Conservation (phyloP, 1,140 invertebrate species). For the fruit fly (Drosophila melanogaster) region Release_6_plus_ISO1_MT NT_033777.3:5023501-5024000, state of each 20-base stretch:
- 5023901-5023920: no score
- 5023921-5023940: constrained; percentile 13
- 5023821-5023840: background rate
- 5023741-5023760: constrained; percentile 72
- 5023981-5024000: constrained; percentile 60
- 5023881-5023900: background rate
- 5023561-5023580: constrained; percentile 39
- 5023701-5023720: constrained; percentile 70
- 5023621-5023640: constrained; percentile 25
- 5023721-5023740: constrained; percentile 49
- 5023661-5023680: constrained; percentile 40
- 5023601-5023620: constrained; percentile 70
- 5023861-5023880: background rate
- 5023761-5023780: constrained; percentile 57
- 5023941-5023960: constrained; percentile 25
- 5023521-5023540: constrained; percentile 80
- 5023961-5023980: constrained; percentile 49
- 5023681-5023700: constrained; percentile 41
- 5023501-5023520: constrained; percentile 71
- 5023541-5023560: constrained; percentile 72
- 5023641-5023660: constrained; percentile 16
- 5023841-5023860: no score
- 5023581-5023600: constrained; percentile 35
- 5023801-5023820: background rate
- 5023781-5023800: constrained; percentile 34